These are phyloP conservation scores for Eubasilissa regina DNA, from an alignment of 1,140 invertebrate species.

Conservation along the genomic window DNA sequence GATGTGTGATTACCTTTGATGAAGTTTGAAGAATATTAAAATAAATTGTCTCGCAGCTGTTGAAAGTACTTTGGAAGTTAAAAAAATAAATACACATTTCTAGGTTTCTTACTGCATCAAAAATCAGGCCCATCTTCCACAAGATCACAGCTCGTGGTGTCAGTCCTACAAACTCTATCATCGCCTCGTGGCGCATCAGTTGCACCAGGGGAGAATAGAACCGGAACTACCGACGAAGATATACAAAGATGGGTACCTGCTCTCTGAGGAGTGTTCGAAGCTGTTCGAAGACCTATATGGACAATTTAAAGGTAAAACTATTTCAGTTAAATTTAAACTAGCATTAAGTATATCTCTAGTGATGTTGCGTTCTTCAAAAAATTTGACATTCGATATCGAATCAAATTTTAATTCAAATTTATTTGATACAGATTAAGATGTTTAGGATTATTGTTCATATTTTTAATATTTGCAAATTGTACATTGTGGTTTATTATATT, in stretches of 20 bases:
- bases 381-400: no score
- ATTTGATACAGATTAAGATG: no score
- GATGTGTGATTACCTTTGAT: no score
- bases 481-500: no score
- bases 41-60: no score
- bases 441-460: no score
- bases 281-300: constrained; percentile 71
- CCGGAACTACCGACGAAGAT: constrained; percentile 73
- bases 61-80: no score
- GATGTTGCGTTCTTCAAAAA: no score
- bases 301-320: constrained; percentile 64
- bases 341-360: no score
- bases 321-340: background rate
- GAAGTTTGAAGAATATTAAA: no score
- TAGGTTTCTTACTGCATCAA: constrained; percentile 71
- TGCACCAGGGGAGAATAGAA: constrained; percentile 72
- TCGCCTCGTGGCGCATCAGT: constrained; percentile 71
- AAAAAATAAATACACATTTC: background rate
- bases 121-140: constrained; percentile 67
- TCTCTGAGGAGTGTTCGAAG: constrained; percentile 71
- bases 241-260: constrained; percentile 63
- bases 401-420: no score
- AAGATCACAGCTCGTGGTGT: constrained; percentile 71
- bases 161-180: constrained; percentile 72
- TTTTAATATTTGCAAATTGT: no score